These are phyloP conservation scores for Saimiri boliviensis DNA, from an alignment of 2,113 vertebrate species.

Conservation along the genomic window DNA sequence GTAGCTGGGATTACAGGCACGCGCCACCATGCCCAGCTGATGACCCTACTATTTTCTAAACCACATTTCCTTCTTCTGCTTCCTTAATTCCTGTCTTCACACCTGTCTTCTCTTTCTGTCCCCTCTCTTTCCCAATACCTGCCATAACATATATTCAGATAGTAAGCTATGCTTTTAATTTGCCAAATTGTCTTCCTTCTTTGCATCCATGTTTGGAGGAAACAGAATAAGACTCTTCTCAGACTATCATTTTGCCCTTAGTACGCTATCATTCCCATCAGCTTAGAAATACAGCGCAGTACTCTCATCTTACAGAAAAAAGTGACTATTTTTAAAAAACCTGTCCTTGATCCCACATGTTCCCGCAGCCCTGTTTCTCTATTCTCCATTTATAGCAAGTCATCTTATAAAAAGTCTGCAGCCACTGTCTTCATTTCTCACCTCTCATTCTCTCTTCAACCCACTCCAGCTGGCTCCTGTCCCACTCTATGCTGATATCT, in stretches of 20 bases:
- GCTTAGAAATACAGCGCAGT: neutral
- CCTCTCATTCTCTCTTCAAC: slow-evolving; percentile 12
- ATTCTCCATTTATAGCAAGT: neutral
- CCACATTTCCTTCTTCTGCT: neutral
- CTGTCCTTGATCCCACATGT: neutral
- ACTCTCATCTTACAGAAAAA: neutral
- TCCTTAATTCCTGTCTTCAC: neutral
- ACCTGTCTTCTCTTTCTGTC: neutral
- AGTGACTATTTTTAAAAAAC: neutral
- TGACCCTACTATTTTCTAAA: neutral
- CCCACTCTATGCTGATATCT: neutral
- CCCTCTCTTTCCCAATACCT: neutral
- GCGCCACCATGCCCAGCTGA: too few relatives aligned
- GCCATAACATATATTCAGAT: neutral
- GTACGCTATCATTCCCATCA: neutral
- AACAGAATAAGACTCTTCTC: neutral
- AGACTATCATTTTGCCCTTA: neutral
- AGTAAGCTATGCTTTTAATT: neutral
- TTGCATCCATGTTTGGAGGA: neutral
- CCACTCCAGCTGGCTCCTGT: neutral
- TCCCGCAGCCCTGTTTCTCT: neutral
- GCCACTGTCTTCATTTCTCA: neutral
- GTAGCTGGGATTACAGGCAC: too few relatives aligned
- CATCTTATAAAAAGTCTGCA: neutral
- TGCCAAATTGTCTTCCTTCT: neutral